Evolutionary conservation across 2,888 invertebrate species (phyloP), one percentile per base, ranked within the genome.

Genomic region (Siphonodentalium dalli): DNA sequence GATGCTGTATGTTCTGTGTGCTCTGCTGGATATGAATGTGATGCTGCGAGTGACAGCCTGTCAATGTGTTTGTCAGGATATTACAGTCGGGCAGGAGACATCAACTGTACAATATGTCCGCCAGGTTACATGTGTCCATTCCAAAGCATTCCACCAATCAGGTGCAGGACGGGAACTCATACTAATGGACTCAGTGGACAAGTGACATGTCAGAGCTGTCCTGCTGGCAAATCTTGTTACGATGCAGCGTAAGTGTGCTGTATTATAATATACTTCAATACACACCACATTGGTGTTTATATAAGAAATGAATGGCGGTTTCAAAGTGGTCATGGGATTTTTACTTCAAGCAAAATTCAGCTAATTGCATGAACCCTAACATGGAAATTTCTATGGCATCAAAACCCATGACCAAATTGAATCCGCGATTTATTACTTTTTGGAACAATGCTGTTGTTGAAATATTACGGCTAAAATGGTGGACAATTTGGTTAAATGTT

Each of bases 61-160:
- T 57, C 61, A 21, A 47, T 54, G 2, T 74, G 78, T 54, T 23
- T 15, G 23, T 53, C 63, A 24, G 78, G 78, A 0, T 61, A 57
- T 15, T 77, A 71, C 64, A 76, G 77, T 50, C 43, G 71, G 9
- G 58, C 57, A 7, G 76, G 72, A 2, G 61, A 69, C n/a, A 60
- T 57, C 20, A 59, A 47, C 38, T 79, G 79, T 48, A 68, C 66
- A 0, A 35, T 41, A 1, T 76, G 76, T 60, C 74, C 74, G 2
- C 40, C 66, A 7, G 76, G 75, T 11, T 57, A 44, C 34, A 63
- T 65, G 56, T 76, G 76, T 47, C 69, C 71, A 5, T 64, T 68
- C 47, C 65, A 57, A 18, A 55, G 38, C 37, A 52, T 64, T 8
- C 34, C 44, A 9, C 72, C 72, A 7, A 64, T 72, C 24, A 29